These are phyloP conservation scores for Dermochelys coriacea DNA, from an alignment of 2,797 vertebrate genomes.

Conservation along the genomic window DNA sequence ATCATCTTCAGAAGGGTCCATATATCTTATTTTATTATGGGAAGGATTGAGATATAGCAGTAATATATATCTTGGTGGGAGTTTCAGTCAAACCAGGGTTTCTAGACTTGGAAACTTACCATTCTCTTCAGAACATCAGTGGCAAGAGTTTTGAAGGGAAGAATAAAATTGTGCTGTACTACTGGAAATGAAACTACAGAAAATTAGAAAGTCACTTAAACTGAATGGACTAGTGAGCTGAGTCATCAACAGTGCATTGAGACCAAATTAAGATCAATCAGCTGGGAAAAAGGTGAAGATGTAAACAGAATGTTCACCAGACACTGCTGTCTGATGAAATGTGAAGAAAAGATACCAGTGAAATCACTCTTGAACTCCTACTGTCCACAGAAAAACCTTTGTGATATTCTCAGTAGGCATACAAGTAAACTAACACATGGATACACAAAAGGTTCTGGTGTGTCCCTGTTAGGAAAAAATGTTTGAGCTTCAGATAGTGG, in stretches of 20 bases:
- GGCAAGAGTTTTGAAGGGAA: not conserved
- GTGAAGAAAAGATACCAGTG: not conserved
- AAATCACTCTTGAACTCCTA: not conserved
- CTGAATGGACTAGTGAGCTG: not conserved
- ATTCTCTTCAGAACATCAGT: not conserved
- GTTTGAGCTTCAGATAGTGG: not conserved
- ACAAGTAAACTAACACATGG: not conserved
- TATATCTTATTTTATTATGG: not conserved
- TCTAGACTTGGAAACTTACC: not conserved
- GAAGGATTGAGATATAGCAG: not conserved
- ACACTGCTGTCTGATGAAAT: not conserved
- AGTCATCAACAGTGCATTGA: not conserved
- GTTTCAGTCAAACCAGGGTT: not conserved
- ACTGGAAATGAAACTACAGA: not conserved
- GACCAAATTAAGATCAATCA: not conserved
- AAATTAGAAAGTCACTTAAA: not conserved
- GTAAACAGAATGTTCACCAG: not conserved
- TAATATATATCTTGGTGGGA: not conserved
- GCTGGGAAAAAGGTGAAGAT: not conserved
- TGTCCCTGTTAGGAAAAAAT: not conserved
- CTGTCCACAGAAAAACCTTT: not conserved
- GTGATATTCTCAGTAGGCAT: not conserved
- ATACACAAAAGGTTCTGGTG: not conserved
- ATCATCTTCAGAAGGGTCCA: not conserved
- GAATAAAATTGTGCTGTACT: not conserved